Conservation (phyloP, 2,888 invertebrate genomes). For the Nudaria mundana region DNA sequence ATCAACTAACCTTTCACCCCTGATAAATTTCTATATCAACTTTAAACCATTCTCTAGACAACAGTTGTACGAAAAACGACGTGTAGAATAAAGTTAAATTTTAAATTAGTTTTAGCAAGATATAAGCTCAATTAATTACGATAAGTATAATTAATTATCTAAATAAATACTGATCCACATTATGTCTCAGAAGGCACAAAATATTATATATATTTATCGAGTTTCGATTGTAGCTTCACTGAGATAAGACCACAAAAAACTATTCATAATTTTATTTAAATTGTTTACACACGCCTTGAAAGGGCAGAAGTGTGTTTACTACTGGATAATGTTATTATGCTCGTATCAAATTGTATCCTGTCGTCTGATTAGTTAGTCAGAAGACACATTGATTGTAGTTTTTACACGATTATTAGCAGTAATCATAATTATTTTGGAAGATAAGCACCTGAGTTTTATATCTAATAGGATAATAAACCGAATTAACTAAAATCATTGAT, state of each 20-base stretch:
- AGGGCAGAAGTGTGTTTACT: conserved; percentile 10
- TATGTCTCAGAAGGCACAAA: too few species aligned
- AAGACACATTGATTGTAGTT: not conserved
- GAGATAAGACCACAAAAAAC: not conserved
- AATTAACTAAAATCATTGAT: conserved; percentile 1
- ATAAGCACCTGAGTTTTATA: not conserved
- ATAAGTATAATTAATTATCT: too few species aligned
- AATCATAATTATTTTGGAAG: not conserved
- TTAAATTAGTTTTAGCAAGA: not conserved
- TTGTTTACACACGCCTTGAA: conserved; percentile 16
- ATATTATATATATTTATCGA: too few species aligned
- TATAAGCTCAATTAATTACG: too few species aligned
- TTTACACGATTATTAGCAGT: not conserved
- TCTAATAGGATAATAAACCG: not conserved
- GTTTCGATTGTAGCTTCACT: too few species aligned
- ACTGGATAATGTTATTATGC: conserved; percentile 13
- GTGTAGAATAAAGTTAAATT: too few species aligned
- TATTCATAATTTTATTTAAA: not conserved
- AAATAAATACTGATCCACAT: too few species aligned
- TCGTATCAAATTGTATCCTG: conserved; percentile 9
- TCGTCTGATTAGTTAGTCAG: not conserved
- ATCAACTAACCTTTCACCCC: conserved; percentile 42
- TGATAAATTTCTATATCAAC: conserved; percentile 28
- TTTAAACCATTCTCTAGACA: conserved; percentile 10
- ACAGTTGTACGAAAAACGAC: not conserved